A percentile compares a stretch with the other conserved stretches of the same genome.
phyloP scores from a whole-genome alignment of 2,113 vertebrate genomes.

The Gallinago paraguaiae region DNA sequence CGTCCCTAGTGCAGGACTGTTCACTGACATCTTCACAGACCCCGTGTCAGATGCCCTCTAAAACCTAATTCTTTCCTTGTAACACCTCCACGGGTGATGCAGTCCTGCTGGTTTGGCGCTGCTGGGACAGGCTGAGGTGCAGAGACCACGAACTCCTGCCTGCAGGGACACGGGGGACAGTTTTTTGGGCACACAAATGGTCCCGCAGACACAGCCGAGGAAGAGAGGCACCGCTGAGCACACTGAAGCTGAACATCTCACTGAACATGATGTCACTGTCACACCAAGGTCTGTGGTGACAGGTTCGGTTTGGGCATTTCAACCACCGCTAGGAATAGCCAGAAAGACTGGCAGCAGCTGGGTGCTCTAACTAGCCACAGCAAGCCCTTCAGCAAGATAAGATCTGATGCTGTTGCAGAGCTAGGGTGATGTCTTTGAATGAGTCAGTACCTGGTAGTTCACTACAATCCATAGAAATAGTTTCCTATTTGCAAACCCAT shows the following conservation, averaged over 20 bases:
- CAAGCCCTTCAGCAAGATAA: background rate
- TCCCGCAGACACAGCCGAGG: background rate
- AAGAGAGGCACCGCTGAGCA: background rate
- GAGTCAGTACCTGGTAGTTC: background rate
- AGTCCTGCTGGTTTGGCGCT: background rate
- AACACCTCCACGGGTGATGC: background rate
- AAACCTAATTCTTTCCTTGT: background rate
- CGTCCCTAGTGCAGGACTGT: background rate
- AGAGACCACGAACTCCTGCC: background rate
- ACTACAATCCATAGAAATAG: background rate
- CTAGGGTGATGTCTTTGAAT: background rate
- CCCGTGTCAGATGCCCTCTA: background rate
- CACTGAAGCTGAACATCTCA: background rate
- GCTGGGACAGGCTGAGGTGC: conserved; percentile 1
- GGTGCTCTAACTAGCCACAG: background rate
- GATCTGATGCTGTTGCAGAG: background rate
- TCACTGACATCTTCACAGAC: background rate
- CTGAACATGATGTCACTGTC: background rate
- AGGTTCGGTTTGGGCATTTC: background rate
- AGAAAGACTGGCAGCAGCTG: background rate
- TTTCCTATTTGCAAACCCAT: background rate
- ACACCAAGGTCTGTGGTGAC: background rate
- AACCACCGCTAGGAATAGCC: background rate
- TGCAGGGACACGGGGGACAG: background rate
- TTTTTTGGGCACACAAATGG: background rate